Percentiles rank a stretch among this genome's conserved stretches.
Evolutionary conservation across 2,797 vertebrate species (phyloP).

Genomic region (Heliangelus exortis): DNA sequence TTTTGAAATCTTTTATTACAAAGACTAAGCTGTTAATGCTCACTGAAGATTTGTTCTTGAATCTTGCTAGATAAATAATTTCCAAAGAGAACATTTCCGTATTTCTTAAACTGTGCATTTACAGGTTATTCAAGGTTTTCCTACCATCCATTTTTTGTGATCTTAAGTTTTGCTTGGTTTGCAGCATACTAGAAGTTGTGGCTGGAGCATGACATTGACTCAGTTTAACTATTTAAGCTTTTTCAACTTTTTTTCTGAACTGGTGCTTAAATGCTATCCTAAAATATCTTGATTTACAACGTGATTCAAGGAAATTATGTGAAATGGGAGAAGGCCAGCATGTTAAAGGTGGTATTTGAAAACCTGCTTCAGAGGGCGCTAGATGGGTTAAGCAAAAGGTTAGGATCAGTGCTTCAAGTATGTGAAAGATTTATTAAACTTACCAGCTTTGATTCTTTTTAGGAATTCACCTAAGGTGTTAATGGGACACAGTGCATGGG

Average conservation of each 20-base stretch:
- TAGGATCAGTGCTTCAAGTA: background rate
- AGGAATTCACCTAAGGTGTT: background rate
- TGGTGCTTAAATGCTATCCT: background rate
- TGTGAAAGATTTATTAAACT: background rate
- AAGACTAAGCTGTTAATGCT: background rate
- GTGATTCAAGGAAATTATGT: background rate
- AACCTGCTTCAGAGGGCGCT: background rate
- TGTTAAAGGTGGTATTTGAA: background rate
- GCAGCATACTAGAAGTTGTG: background rate
- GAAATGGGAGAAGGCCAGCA: background rate
- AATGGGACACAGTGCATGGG: background rate
- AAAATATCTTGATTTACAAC: background rate
- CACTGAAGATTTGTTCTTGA: background rate
- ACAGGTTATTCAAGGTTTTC: background rate
- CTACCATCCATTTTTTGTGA: background rate
- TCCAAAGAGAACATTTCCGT: background rate
- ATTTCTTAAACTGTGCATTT: background rate
- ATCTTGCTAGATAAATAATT: background rate
- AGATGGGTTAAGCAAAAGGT: background rate
- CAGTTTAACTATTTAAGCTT: too few species aligned
- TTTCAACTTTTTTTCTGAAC: background rate
- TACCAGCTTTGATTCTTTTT: background rate
- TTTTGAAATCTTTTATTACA: background rate
- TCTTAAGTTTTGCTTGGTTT: background rate
- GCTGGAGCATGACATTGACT: background rate